Conservation (phyloP, 2,797 vertebrate species). For the Urosaurus nigricauda region DNA sequence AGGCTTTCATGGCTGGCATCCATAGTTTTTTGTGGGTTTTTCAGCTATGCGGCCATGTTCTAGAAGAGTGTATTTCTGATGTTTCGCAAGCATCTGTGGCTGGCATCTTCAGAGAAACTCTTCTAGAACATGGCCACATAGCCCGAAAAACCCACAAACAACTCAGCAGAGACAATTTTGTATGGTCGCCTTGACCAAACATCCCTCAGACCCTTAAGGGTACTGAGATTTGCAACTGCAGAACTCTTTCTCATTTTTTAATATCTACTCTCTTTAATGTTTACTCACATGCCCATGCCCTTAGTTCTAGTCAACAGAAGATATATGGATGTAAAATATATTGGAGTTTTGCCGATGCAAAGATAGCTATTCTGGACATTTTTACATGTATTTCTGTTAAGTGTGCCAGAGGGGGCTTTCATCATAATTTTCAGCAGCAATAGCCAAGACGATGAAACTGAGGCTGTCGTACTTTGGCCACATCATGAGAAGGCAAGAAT, state of each 20-base stretch:
- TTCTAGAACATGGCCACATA: too few species aligned
- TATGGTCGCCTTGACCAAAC: neutral
- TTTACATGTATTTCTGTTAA: slow-evolving; percentile 20
- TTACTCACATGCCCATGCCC: neutral
- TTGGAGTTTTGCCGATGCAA: neutral
- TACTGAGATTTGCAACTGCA: neutral
- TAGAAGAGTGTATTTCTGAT: too few species aligned
- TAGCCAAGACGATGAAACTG: too few species aligned
- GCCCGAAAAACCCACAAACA: too few species aligned
- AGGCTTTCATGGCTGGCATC: too few species aligned
- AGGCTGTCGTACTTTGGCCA: too few species aligned
- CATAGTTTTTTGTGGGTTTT: too few species aligned
- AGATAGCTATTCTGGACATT: slow-evolving; percentile 17
- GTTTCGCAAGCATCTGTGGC: too few species aligned
- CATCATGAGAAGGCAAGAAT: too few species aligned
- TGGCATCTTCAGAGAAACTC: too few species aligned
- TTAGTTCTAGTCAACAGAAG: slow-evolving; percentile 9
- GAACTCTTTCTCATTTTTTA: slow-evolving; percentile 12
- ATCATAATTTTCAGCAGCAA: neutral
- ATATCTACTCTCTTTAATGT: neutral
- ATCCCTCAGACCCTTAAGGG: neutral
- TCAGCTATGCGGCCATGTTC: too few species aligned
- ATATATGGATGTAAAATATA: neutral
- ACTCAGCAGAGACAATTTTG: neutral
- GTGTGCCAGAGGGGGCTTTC: neutral